These are phyloP conservation scores for Urocyon cinereoargenteus DNA, from an alignment of 2,797 vertebrate species.

Conservation along the genomic window DNA sequence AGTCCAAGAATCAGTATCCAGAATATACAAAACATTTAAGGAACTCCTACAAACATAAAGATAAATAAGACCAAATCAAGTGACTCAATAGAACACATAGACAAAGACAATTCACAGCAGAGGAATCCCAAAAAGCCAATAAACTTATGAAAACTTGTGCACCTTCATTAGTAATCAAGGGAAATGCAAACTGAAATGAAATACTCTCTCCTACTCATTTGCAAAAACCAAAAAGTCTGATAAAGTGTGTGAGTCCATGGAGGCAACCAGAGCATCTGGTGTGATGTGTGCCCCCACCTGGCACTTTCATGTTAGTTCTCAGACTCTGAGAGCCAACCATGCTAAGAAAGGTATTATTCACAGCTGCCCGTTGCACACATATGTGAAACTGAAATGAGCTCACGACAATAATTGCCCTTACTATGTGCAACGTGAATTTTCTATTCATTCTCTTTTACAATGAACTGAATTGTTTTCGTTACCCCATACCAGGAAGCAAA, in stretches of 20 bases:
- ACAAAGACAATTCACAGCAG: neutral
- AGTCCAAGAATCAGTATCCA: neutral
- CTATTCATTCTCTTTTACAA: neutral
- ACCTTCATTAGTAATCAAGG: neutral
- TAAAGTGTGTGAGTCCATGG: neutral
- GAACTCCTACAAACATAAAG: neutral
- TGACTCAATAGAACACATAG: neutral
- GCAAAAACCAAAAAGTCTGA: neutral
- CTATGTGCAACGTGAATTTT: neutral
- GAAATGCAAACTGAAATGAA: constrained; percentile 28
- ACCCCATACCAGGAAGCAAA: neutral
- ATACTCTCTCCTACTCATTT: neutral
- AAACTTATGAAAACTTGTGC: neutral
- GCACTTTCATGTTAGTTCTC: too few species aligned
- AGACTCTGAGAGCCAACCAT: neutral
- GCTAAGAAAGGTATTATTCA: neutral
- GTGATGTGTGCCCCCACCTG: neutral
- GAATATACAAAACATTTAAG: neutral
- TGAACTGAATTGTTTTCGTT: neutral
- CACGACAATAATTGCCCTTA: neutral
- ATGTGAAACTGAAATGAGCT: neutral
- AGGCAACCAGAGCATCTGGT: neutral
- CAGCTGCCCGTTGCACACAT: neutral
- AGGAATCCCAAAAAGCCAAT: neutral
- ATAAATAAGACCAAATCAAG: neutral